phyloP scores from a whole-genome alignment of 1,140 invertebrate genomes.

The Pseudobourletiella spinata region DNA sequence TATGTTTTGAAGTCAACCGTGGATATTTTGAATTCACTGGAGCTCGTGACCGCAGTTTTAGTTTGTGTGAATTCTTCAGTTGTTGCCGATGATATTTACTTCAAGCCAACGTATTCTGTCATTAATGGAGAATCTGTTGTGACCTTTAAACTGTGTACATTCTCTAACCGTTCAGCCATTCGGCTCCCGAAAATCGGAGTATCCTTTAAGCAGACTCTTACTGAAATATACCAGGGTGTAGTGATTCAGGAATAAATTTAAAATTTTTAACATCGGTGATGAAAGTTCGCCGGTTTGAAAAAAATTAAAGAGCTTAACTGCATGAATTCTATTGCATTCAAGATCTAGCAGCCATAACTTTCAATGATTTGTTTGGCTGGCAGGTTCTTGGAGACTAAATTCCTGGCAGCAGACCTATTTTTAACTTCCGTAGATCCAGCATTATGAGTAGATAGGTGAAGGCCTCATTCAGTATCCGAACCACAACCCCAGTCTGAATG shows the following conservation, averaged over 20 bases:
- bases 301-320: no score
- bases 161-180: neutral
- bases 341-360: no score
- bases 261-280: no score
- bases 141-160: constrained; percentile 4
- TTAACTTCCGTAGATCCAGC: no score
- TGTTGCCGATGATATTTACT: constrained; percentile 25
- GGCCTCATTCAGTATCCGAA: no score
- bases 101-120: neutral
- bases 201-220: constrained; percentile 4
- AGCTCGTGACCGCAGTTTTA: constrained; percentile 11
- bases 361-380: no score
- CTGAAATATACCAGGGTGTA: neutral
- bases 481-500: no score
- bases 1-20: constrained; percentile 9
- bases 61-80: constrained; percentile 15
- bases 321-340: no score
- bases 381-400: no score
- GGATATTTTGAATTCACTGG: constrained; percentile 9
- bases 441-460: no score
- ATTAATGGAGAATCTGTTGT: neutral
- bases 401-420: no score
- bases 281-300: no score
- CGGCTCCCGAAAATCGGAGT: neutral
- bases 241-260: constrained; percentile 2